phyloP scores from a whole-genome alignment of 2,888 invertebrate species.

The Zygogramma bicolorata region DNA sequence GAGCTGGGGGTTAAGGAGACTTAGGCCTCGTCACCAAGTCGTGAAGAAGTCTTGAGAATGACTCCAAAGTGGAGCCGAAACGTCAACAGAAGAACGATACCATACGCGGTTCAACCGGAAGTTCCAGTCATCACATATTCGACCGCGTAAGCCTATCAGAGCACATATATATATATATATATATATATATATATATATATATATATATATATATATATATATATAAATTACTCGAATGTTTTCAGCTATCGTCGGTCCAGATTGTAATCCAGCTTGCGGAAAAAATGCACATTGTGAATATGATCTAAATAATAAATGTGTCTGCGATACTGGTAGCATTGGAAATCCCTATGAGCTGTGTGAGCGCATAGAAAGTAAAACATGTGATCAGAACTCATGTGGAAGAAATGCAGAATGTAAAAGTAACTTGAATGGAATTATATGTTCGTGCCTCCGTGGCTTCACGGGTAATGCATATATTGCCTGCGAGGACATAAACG shows the following conservation, averaged over 20 bases:
- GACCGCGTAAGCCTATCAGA: too few species aligned
- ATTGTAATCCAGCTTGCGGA: slow-evolving; percentile 85
- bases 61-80: too few species aligned
- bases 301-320: slow-evolving; percentile 80
- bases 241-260: slow-evolving; percentile 81
- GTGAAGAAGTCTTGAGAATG: too few species aligned
- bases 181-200: too few species aligned
- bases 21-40: too few species aligned
- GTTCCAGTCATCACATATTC: too few species aligned
- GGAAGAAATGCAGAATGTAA: slow-evolving; percentile 85
- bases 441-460: slow-evolving; percentile 86
- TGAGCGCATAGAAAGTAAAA: slow-evolving; percentile 76
- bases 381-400: slow-evolving; percentile 80
- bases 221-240: too few species aligned
- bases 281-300: slow-evolving; percentile 90
- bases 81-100: too few species aligned
- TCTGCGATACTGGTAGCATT: slow-evolving; percentile 84
- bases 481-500: slow-evolving; percentile 84
- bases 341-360: slow-evolving; percentile 92
- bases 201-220: too few species aligned
- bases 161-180: too few species aligned
- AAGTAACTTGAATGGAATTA: slow-evolving; percentile 79
- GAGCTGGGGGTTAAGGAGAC: too few species aligned
- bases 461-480: slow-evolving; percentile 90
- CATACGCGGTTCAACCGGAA: too few species aligned